Evolutionary conservation across 2,113 vertebrate genomes (phyloP).

Genomic region (Ophiodon elongatus): DNA sequence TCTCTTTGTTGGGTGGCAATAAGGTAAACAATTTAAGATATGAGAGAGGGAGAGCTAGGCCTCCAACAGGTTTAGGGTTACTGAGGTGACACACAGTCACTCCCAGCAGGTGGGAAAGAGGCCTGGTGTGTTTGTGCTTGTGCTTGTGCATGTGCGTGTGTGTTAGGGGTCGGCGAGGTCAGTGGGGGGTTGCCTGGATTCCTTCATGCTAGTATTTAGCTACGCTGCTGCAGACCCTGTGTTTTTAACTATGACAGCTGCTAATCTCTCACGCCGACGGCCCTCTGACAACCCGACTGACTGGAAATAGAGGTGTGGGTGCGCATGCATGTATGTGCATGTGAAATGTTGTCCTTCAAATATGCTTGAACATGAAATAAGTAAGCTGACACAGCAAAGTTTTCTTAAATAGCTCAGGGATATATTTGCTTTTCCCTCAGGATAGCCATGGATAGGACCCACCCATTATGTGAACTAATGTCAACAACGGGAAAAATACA

Average conservation of each 20-base stretch:
- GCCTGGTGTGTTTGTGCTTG: constrained; percentile 37
- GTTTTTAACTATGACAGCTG: constrained; percentile 73
- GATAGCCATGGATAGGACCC: constrained; percentile 9
- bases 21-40: background rate
- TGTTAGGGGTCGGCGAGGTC: constrained; percentile 45
- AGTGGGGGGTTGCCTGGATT: constrained; percentile 58
- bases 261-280: constrained; percentile 48
- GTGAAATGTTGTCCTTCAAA: constrained; percentile 35
- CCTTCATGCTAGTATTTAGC: constrained; percentile 68
- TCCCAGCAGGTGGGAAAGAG: constrained; percentile 64
- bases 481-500: constrained; percentile 42
- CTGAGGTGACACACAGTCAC: constrained; percentile 32
- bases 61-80: constrained; percentile 35
- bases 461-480: constrained; percentile 24
- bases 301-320: constrained; percentile 53
- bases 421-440: constrained; percentile 46
- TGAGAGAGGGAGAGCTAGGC: background rate
- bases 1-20: background rate
- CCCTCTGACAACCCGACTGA: constrained; percentile 40
- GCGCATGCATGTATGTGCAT: constrained; percentile 27
- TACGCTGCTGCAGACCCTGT: constrained; percentile 41
- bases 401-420: constrained; percentile 3
- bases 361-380: constrained; percentile 52
- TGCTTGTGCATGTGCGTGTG: constrained; percentile 31
- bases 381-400: constrained; percentile 58